These are phyloP conservation scores for Hystrix cristata DNA, from an alignment of 2,113 vertebrate species.

Conservation along the genomic window DNA sequence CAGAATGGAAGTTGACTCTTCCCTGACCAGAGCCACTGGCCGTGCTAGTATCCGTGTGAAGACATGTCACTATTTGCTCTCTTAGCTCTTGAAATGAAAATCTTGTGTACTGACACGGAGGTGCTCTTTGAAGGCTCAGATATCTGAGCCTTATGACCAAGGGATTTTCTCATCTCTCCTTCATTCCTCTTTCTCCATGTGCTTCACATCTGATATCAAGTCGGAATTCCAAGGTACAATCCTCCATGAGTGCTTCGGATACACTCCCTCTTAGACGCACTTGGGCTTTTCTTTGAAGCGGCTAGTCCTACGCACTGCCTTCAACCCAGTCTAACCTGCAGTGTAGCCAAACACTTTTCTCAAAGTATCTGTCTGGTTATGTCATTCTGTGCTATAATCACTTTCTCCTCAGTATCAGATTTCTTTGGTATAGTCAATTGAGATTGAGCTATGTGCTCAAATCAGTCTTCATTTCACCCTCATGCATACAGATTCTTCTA, in stretches of 20 bases:
- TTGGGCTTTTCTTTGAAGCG: background rate
- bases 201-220: background rate
- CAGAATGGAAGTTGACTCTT: background rate
- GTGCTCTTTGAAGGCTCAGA: background rate
- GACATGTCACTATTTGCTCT: background rate
- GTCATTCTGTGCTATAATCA: background rate
- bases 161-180: background rate
- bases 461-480: background rate
- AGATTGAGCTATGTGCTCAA: background rate
- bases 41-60: background rate
- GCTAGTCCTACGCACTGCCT: background rate
- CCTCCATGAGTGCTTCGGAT: background rate
- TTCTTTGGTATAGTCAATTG: constrained; percentile 22
- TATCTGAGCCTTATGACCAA: background rate
- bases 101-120: background rate
- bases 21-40: background rate
- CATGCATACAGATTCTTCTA: background rate
- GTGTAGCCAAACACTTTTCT: background rate
- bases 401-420: background rate
- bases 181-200: background rate
- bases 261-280: background rate
- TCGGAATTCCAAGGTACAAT: background rate
- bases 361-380: background rate
- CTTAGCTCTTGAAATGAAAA: background rate
- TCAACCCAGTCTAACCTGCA: background rate